Evolutionary conservation across 2,113 vertebrate genomes (phyloP).

Genomic region (Oxyruncus cristatus): DNA sequence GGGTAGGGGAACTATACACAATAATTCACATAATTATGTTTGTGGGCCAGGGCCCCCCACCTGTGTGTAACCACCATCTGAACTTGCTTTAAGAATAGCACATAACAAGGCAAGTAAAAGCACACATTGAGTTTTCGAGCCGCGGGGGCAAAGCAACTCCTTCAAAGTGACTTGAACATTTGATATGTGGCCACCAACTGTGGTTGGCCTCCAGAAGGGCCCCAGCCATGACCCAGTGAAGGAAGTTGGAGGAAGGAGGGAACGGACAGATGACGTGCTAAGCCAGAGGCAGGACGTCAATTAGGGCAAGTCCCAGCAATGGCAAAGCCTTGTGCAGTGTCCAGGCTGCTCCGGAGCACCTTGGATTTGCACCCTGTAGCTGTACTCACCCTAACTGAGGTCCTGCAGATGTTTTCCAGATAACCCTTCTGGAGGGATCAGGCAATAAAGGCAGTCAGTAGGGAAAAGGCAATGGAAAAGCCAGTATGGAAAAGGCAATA

Average conservation of each 20-base stretch:
- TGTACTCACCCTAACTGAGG: fast-evolving
- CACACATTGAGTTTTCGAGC: neutral
- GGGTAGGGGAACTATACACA: neutral
- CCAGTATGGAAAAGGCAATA: neutral
- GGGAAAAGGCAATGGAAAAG: neutral
- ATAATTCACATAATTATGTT: neutral
- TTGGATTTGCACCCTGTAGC: neutral
- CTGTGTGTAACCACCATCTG: neutral
- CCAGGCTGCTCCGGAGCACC: neutral
- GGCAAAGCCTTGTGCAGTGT: neutral
- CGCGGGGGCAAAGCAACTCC: neutral
- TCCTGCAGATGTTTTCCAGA: neutral
- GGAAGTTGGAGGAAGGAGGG: neutral
- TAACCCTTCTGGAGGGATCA: neutral
- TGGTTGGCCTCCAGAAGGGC: neutral
- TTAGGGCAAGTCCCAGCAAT: neutral
- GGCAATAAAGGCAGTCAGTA: neutral
- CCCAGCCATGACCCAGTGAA: fast-evolving
- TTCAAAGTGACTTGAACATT: neutral
- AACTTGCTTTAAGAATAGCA: neutral
- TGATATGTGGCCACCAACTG: neutral
- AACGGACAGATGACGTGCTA: neutral
- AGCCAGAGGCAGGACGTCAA: neutral
- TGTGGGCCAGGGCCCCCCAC: neutral
- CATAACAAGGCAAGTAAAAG: neutral